Base-by-base conservation (phyloP, 2,888 invertebrate genomes). In the Rugalucina vietnamica region DNA sequence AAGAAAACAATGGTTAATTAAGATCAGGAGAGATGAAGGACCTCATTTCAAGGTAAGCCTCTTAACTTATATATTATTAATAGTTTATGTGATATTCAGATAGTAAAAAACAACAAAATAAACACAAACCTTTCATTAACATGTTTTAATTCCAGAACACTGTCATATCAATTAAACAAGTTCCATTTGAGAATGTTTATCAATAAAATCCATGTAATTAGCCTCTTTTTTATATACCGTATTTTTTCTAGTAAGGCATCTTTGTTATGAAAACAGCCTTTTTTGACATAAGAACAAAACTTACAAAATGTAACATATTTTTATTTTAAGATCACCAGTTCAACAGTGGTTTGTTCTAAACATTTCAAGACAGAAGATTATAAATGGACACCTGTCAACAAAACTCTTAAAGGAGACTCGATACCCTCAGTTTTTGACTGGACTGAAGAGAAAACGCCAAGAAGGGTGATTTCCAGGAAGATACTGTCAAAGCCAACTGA, bases 11-110 rank as follows among this genome's bases (percentile, higher is more conserved):
- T 81, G 75, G 80, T 57, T 81, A 10, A 32, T 71, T 0, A 81
- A 81, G 57, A 81, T 81, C 36, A 76, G 76, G 71, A 75, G 80
- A 75, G 80, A 81, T 57, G 57, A 36, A 50, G 71, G 80, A 18
- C 34, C 12, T 27, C 49, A 49, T 12, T 81, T 81, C 37, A 39
- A 81, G 75, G 43, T 43, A 18, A 43, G 43, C 43, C 8, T 12
- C 43, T 43, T 43, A 43, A 12, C 8, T 43, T 43, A 43, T 43
- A 12, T 43, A 8, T 43, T 43, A 8, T 43, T 43, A 18, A 12
- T 12, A 43, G 8, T 12, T 43, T 12, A 43, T 43, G 43, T 43
- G 18, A 12, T 18, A 12, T 43, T 43, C 10, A 12, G 8, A 12
- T 43, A 12, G 43, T 43, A 12, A 8, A 12, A 43, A 43, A 43